These are phyloP conservation scores for Onychostruthus taczanowskii DNA, from an alignment of 2,113 vertebrate genomes.

Conservation along the genomic window DNA sequence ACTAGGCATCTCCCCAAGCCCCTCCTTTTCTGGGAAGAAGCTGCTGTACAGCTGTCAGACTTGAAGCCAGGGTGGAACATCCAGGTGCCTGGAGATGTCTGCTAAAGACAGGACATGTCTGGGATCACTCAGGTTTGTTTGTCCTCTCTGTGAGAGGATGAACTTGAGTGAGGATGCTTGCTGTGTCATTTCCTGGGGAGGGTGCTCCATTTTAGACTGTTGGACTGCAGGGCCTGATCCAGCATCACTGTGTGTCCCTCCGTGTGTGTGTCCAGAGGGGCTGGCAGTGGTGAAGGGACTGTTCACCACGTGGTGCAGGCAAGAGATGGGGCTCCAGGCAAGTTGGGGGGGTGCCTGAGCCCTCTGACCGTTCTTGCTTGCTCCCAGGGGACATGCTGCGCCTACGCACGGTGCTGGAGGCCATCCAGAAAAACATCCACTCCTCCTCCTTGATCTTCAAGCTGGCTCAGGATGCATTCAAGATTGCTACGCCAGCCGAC, in stretches of 20 bases:
- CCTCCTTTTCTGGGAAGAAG: not conserved
- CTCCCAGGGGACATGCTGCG: conserved; percentile 90
- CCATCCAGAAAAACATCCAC: conserved; percentile 98
- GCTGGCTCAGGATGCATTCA: conserved; percentile 97
- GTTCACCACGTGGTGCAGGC: not conserved
- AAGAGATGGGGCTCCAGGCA: not conserved
- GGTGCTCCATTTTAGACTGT: not conserved
- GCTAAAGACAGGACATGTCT: not conserved
- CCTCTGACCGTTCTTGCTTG: not conserved
- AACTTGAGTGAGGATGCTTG: not conserved
- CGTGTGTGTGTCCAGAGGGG: not conserved
- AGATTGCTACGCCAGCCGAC: conserved; percentile 94
- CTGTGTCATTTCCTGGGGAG: not conserved
- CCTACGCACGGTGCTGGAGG: conserved; percentile 92
- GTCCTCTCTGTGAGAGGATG: not conserved
- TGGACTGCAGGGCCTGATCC: not conserved
- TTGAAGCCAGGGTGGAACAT: not conserved
- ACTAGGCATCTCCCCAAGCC: not conserved
- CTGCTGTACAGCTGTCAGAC: not conserved
- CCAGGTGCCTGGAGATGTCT: not conserved
- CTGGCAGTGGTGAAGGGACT: not conserved
- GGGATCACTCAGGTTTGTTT: not conserved
- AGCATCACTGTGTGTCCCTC: not conserved
- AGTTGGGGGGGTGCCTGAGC: not conserved
- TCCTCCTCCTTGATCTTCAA: conserved; percentile 98